phyloP scores from a whole-genome alignment of 2,888 invertebrate genomes.

The Rhabditophanes sp. region DNA sequence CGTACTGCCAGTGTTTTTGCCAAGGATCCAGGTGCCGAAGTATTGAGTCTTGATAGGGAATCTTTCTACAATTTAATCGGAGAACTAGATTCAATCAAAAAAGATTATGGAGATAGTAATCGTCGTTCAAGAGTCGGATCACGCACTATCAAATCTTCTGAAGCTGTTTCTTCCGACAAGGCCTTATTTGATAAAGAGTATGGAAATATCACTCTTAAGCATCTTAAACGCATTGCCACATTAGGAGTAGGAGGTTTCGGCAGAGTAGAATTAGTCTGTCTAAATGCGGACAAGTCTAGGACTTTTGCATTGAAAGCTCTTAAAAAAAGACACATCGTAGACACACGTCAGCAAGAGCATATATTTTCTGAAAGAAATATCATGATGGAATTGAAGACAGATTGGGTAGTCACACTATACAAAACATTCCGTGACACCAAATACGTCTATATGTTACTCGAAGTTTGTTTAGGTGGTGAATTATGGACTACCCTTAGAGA shows the following conservation, averaged over 20 bases:
- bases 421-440: slow-evolving; percentile 78
- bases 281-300: slow-evolving; percentile 48
- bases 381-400: slow-evolving; percentile 58
- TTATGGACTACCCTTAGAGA: slow-evolving; percentile 83
- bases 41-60: slow-evolving; percentile 47
- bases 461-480: slow-evolving; percentile 81
- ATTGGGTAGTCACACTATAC: slow-evolving; percentile 72
- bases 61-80: slow-evolving; percentile 71
- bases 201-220: slow-evolving; percentile 58
- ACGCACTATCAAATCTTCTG: slow-evolving; percentile 15
- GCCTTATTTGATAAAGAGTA: slow-evolving; percentile 48
- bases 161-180: too few species aligned
- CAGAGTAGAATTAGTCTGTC: slow-evolving; percentile 55
- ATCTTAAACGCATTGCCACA: slow-evolving; percentile 66
- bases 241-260: slow-evolving; percentile 84
- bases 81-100: slow-evolving; percentile 59
- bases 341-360: slow-evolving; percentile 73
- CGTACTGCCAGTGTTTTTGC: slow-evolving; percentile 79
- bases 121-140: slow-evolving; percentile 24
- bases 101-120: slow-evolving; percentile 56
- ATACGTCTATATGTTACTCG: slow-evolving; percentile 84
- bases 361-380: slow-evolving; percentile 72
- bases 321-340: slow-evolving; percentile 72
- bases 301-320: slow-evolving; percentile 71
- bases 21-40: slow-evolving; percentile 64